Base-by-base conservation (phyloP, 2,888 invertebrate genomes). In the Argyresthia goedartella region DNA sequence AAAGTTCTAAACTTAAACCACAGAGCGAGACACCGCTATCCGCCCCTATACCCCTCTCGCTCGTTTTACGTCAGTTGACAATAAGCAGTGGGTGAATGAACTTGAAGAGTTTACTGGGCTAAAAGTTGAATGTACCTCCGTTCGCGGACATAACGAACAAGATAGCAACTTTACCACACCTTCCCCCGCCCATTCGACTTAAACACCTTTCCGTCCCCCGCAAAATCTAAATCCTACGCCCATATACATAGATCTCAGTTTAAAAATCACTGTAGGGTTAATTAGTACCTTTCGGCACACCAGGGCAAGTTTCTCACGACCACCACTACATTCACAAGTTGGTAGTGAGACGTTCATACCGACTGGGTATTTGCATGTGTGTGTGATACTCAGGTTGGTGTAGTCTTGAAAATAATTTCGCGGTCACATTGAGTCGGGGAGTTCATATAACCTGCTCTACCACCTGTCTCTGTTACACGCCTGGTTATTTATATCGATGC, bases 391-490 rank as follows among this genome's bases (percentile, higher is more conserved):
- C 61, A 77, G 80, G 76, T 82, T 80, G 76, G 78, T 81, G 82
- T 84, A 85, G 82, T 85, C 84, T 85, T 86, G 85, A 86, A 86
- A 85, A 86, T 86, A 79, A 86, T 86, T 86, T 86, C 86, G 86
- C 86, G 86, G 86, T 85, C 86, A 85, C 78, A 85, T 72, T 67
- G 76, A 72, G 76, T 72, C 71, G 77, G 74, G 73, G 69, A 76
- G 86, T 86, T 86, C 86, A 85, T 71, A 77, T 76, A 81, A 78
- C 84, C 74, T 71, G 80, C 39, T 25, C 25, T 25, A 77, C 77
- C 85, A 84, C 84, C 86, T 85, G 85, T 82, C 79, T 75, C 72
- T 78, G 69, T 80, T 84, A 79, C 79, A 71, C 74, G 81, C 81
- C 79, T 82, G 77, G 82, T 82, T 82, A 84, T 84, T 82, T 84